phyloP scores from a whole-genome alignment of 2,888 invertebrate species.

The Lamellibrachia satsuma region DNA sequence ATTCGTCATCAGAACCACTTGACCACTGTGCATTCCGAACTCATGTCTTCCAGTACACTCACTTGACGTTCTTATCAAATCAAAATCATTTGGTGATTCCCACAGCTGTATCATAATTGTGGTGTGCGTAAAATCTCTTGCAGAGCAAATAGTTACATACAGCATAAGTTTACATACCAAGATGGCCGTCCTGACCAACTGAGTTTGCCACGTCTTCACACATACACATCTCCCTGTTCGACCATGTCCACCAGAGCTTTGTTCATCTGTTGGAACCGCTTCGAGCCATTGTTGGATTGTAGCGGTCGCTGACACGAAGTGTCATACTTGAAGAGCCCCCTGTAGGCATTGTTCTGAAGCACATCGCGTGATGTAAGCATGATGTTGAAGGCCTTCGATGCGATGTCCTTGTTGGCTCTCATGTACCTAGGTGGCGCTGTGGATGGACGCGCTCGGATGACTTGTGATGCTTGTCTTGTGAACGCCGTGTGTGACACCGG shows the following conservation, averaged over 20 bases:
- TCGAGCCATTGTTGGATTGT: background rate
- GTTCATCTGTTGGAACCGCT: slow-evolving; percentile 17
- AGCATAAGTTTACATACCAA: background rate
- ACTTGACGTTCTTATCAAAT: background rate
- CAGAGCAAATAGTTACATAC: background rate
- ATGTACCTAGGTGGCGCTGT: background rate
- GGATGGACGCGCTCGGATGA: background rate
- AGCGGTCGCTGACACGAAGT: background rate
- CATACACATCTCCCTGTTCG: background rate
- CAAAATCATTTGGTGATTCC: background rate
- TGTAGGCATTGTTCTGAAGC: slow-evolving; percentile 18
- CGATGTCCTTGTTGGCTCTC: background rate
- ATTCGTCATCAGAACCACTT: background rate
- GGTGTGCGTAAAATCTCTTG: background rate
- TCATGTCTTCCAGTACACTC: background rate
- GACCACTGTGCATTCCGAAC: background rate
- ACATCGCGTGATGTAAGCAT: background rate
- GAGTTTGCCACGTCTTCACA: background rate
- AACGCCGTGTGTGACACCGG: background rate
- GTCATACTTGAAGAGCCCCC: slow-evolving; percentile 23
- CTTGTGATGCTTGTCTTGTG: background rate
- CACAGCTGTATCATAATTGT: background rate
- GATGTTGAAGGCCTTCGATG: background rate
- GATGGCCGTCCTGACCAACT: background rate
- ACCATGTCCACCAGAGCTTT: background rate